Base-by-base conservation (phyloP, 1,140 invertebrate species). In the Musca vetustissima region DNA sequence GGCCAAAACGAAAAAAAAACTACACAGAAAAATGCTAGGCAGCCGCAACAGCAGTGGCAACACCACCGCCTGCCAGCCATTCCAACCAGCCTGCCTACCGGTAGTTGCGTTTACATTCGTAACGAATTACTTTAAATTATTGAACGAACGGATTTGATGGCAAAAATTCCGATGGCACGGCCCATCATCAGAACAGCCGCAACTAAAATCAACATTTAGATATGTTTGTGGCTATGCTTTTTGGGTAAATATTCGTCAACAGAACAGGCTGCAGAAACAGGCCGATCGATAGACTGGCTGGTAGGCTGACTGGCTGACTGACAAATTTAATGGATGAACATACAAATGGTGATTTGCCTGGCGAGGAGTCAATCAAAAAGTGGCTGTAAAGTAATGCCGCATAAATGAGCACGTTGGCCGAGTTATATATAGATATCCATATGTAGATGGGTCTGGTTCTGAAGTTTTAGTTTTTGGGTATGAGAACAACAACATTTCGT, bases 51-150 rank as follows among this genome's bases (percentile, higher is more conserved):
- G 36, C 6, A 43, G 11, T 1, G 13, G 13, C 36, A 43, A 43
- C 36, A 43, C 1, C 36, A 43, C 6, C 36, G 9, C 28, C 9
- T 32, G 28, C 3, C 28, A 32, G 28, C 28, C 3, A n/a, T n/a
- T n/a, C n/a, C n/a, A n/a, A n/a, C n/a, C n/a, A n/a, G n/a, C n/a
- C n/a, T n/a, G n/a, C n/a, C n/a, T n/a, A 28, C 3, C 8, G 28
- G 28, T 8, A 43, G 36, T 13, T 43, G 36, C 36, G 36, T 43
- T 43, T 43, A 43, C 36, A 43, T 43, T 43, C 11, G 6, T 43
- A 43, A 43, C 36, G 36, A 61, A 61, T 61, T 61, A 61, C 57
- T 43, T 61, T 61, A 19, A 61, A 61, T 61, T 61, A 61, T 61
- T 61, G 36, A 61, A 14, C 13, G 36, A 52, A 61, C 36, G 57